Base-by-base conservation (phyloP, 2,888 invertebrate species). In the Digitonthophagus gazella region DNA sequence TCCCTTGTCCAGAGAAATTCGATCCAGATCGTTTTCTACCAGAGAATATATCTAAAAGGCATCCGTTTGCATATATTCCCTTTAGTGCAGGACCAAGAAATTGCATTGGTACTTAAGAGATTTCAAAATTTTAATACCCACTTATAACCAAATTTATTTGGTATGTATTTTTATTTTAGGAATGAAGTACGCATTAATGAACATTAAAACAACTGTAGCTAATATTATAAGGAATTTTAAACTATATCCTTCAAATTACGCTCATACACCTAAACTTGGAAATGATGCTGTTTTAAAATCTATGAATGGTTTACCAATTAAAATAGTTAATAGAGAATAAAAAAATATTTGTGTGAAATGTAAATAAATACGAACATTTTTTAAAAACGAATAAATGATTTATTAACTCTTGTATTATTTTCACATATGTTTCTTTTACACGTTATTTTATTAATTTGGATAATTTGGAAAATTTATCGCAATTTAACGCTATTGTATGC, bases 201-300 rank as follows among this genome's bases (percentile, higher is more conserved):
- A 71, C 20, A 67, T 67, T 15, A 75, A 75, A 64, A 68, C 71
- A 54, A 65, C 71, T 11, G 66, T 75, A 11, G 72, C 72, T 2
- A 72, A 72, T 22, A 69, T 74, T 15, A 55, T 75, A 28, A 70
- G 73, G 15, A 71, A 72, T 58, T 75, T 75, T 65, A 66, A 71
- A 20, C 15, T 75, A 5, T 55, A 70, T n/a, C 73, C 75, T 15
- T 72, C 71, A 2, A 71, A 69, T 57, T 74, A 74, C 5, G 68
- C 66, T 18, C 74, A 74, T 61, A 71, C 65, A 58, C 71, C 71
- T 8, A 67, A 70, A 19, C 55, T 74, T 19, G 69, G 70, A 8
- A 74, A 74, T 55, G 71, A 66, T 18, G 74, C 75, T 15, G 72
- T 74, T 6, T 67, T 75, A 54, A 73, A 74, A 64, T 72, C 74